Evolutionary conservation across 2,113 vertebrate species (phyloP).

Genomic region (Corythoichthys haematopterus): DNA sequence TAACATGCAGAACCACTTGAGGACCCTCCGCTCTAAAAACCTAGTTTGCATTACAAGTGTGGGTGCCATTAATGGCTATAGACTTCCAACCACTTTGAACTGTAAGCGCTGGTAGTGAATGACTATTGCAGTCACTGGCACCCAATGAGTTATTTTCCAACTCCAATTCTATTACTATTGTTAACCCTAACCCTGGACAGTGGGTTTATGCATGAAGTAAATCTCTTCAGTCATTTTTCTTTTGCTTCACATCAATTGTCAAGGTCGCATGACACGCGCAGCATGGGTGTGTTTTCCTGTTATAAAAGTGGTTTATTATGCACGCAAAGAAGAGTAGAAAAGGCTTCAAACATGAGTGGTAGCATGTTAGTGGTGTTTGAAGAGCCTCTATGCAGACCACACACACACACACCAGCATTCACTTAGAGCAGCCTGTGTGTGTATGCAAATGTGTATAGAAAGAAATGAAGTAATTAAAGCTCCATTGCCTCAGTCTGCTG

Average conservation of each 20-base stretch:
- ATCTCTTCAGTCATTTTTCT: neutral
- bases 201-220: neutral
- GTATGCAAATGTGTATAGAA: constrained; percentile 24
- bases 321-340: constrained; percentile 36
- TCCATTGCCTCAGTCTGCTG: constrained; percentile 51
- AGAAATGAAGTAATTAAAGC: constrained; percentile 66
- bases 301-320: constrained; percentile 13
- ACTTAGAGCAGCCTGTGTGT: neutral
- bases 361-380: constrained; percentile 37
- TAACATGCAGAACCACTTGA: too few species aligned
- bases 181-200: neutral
- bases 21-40: too few species aligned
- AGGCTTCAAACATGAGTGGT: constrained; percentile 45
- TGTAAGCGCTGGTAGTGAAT: too few species aligned
- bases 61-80: too few species aligned
- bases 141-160: neutral
- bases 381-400: constrained; percentile 45
- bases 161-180: neutral
- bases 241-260: neutral
- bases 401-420: constrained; percentile 31
- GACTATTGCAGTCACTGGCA: neutral
- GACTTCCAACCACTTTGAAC: too few species aligned
- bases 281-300: constrained; percentile 10
- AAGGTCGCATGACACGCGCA: neutral
- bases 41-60: too few species aligned